phyloP scores from a whole-genome alignment of 2,888 invertebrate species.

The Sphaeridia pumilis region DNA sequence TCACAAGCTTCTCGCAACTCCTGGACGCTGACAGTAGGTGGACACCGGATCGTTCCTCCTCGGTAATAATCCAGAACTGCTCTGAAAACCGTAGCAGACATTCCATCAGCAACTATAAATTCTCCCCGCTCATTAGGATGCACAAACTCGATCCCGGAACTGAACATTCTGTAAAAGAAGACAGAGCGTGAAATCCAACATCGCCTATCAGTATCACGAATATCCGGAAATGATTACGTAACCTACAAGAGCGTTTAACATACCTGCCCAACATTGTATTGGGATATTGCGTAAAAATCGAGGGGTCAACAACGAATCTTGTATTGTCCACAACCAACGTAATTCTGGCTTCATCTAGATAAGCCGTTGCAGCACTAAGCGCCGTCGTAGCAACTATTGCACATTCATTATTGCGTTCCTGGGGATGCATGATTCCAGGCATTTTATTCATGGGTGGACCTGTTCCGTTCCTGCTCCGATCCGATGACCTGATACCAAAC shows the following conservation, averaged over 20 bases:
- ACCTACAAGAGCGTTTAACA: constrained; percentile 9
- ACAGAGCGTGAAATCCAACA: neutral
- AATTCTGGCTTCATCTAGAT: constrained; percentile 58
- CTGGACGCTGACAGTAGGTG: constrained; percentile 88
- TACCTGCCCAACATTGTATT: constrained; percentile 93
- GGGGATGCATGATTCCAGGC: constrained; percentile 15
- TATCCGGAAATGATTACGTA: neutral
- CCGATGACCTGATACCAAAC: constrained; percentile 17
- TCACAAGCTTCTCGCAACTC: constrained; percentile 97
- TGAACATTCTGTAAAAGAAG: constrained; percentile 66
- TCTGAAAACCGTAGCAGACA: constrained; percentile 87
- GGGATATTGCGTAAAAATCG: constrained; percentile 84
- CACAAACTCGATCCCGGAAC: constrained; percentile 78
- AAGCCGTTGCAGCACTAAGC: constrained; percentile 21
- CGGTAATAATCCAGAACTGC: constrained; percentile 92
- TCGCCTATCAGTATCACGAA: neutral
- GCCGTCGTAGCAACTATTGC: constrained; percentile 25
- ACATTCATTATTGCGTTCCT: constrained; percentile 18
- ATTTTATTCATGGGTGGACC: constrained; percentile 18
- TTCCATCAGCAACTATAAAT: constrained; percentile 93
- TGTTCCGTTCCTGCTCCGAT: constrained; percentile 19
- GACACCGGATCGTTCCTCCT: constrained; percentile 81
- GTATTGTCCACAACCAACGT: constrained; percentile 95
- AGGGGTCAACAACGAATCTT: constrained; percentile 82
- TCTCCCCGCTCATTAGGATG: constrained; percentile 93